These are phyloP conservation scores for Esox lucius DNA, from an alignment of 2,797 vertebrate species.

Conservation along the genomic window DNA sequence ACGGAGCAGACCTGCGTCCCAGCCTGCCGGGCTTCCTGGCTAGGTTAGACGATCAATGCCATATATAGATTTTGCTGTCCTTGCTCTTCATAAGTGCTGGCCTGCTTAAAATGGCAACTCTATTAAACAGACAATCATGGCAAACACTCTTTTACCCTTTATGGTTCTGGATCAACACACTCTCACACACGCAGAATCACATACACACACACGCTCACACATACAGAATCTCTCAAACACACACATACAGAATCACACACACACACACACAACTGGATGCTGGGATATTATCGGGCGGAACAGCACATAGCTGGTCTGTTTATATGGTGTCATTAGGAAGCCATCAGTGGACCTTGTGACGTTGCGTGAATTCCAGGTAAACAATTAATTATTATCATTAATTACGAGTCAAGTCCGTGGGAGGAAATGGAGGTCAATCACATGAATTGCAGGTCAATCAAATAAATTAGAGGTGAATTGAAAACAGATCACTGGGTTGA, in stretches of 20 bases:
- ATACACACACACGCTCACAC: slow-evolving; percentile 11
- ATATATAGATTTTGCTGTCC: slow-evolving; percentile 79
- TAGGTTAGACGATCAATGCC: slow-evolving; percentile 74
- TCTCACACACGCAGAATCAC: slow-evolving; percentile 19
- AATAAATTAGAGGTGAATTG: not conserved
- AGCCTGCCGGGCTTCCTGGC: slow-evolving; percentile 63
- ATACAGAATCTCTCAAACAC: not conserved
- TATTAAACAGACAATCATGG: slow-evolving; percentile 83
- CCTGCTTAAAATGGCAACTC: slow-evolving; percentile 82
- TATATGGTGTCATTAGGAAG: not conserved
- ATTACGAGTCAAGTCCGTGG: too few relatives aligned
- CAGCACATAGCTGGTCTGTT: not conserved
- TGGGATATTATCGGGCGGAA: not conserved
- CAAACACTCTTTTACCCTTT: slow-evolving; percentile 65
- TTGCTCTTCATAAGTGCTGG: slow-evolving; percentile 81
- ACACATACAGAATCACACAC: slow-evolving; percentile 6
- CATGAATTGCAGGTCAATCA: too few relatives aligned
- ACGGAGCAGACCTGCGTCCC: slow-evolving; percentile 14
- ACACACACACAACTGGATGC: slow-evolving; percentile 5
- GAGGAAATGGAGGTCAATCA: too few relatives aligned
- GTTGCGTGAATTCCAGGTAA: not conserved
- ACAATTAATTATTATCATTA: too few relatives aligned
- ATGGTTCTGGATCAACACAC: not conserved
- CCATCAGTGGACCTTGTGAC: too few relatives aligned
- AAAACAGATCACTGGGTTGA: too few relatives aligned